A percentile compares a stretch with the other conserved stretches of the same genome.
Evolutionary conservation across 2,113 vertebrate species (phyloP).

Genomic region (Festucalex cinctus): DNA sequence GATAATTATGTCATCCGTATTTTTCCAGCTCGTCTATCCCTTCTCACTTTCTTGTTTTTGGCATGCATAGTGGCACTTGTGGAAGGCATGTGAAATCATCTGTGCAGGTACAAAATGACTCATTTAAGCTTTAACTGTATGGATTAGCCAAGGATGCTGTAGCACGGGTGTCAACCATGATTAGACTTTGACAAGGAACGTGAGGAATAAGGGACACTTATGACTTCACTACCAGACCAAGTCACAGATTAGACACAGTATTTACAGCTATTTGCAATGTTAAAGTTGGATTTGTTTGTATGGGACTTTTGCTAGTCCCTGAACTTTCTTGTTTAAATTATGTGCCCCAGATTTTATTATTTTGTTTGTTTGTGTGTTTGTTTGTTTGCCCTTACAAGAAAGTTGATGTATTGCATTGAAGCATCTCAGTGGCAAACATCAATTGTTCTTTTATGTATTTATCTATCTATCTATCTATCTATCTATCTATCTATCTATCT

Average conservation of each 20-base stretch:
- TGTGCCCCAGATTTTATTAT: too few relatives aligned
- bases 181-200: conserved; percentile 39
- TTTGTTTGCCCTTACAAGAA: too few relatives aligned
- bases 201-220: conserved; percentile 39
- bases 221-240: conserved; percentile 24
- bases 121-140: conserved; percentile 61
- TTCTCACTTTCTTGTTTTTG: conserved; percentile 50
- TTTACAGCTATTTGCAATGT: not conserved
- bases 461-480: too few relatives aligned
- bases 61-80: conserved; percentile 46
- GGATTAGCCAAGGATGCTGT: conserved; percentile 60
- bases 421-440: too few relatives aligned
- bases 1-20: conserved; percentile 50
- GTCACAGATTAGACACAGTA: not conserved
- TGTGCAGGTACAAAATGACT: conserved; percentile 67
- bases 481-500: too few relatives aligned
- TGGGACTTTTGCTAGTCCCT: too few relatives aligned
- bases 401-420: too few relatives aligned
- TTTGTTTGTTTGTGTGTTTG: too few relatives aligned
- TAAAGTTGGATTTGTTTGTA: not conserved
- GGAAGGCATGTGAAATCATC: conserved; percentile 61
- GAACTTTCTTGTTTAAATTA: too few relatives aligned
- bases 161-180: conserved; percentile 59
- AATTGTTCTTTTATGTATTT: too few relatives aligned
- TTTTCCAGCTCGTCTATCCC: conserved; percentile 40